These are phyloP conservation scores for Tachystola acroxantha DNA, from an alignment of 2,888 invertebrate species.

Conservation along the genomic window DNA sequence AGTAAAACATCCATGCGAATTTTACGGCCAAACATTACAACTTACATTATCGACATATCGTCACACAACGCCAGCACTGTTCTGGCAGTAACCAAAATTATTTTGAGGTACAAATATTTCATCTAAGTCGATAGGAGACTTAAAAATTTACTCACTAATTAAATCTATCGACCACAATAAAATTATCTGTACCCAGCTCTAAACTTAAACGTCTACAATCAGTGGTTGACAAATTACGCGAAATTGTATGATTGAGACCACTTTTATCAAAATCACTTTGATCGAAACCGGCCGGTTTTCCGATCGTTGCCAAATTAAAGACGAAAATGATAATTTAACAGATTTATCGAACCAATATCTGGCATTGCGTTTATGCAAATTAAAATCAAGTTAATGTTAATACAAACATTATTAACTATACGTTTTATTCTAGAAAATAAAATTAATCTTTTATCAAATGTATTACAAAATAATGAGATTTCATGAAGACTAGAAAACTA, in stretches of 20 bases:
- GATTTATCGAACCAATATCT: conserved; percentile 37
- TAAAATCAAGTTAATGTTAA: conserved; percentile 27
- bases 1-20: conserved; percentile 70
- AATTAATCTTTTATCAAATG: conserved; percentile 52
- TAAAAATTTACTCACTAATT: background rate
- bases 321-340: conserved; percentile 27
- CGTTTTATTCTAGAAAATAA: conserved; percentile 44
- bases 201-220: background rate
- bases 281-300: conserved; percentile 25
- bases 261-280: conserved; percentile 1
- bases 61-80: conserved; percentile 60
- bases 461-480: conserved; percentile 70
- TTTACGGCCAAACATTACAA: conserved; percentile 64
- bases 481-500: conserved; percentile 76
- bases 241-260: background rate
- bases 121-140: background rate
- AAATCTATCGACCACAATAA: background rate
- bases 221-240: background rate
- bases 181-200: background rate
- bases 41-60: conserved; percentile 56
- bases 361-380: conserved; percentile 45
- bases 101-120: background rate
- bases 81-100: conserved; percentile 18
- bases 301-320: conserved; percentile 17
- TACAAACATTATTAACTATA: conserved; percentile 50